phyloP scores from a whole-genome alignment of 2,797 vertebrate genomes.

The Cuniculus paca region DNA sequence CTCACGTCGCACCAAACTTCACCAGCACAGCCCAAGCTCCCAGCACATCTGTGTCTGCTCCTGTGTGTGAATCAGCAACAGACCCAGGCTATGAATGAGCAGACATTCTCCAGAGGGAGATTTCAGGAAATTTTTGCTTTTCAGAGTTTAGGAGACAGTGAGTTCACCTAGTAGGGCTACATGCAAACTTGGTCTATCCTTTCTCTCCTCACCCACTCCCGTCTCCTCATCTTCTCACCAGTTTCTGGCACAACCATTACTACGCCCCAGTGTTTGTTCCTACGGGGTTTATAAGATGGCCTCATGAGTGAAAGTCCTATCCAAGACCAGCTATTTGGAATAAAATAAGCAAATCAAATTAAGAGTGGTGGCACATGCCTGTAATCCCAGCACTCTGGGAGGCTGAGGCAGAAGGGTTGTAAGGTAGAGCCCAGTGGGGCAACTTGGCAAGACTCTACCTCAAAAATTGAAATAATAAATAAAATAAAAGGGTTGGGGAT shows the following conservation, averaged over 20 bases:
- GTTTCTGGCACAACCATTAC: background rate
- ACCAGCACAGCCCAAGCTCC: background rate
- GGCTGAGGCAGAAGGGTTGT: background rate
- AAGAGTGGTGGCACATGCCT: background rate
- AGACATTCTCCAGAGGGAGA: background rate
- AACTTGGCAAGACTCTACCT: background rate
- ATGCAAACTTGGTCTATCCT: background rate
- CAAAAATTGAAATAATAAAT: background rate
- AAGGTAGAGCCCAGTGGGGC: background rate
- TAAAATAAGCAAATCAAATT: slow-evolving; percentile 33
- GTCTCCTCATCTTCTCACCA: background rate
- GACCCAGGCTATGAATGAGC: background rate
- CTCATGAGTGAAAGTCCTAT: slow-evolving; percentile 19
- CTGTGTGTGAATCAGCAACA: background rate
- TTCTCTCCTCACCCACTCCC: background rate
- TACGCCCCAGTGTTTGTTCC: background rate
- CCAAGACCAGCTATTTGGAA: background rate
- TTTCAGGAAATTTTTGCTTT: background rate
- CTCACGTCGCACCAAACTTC: rapidly evolving
- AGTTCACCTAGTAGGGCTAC: background rate
- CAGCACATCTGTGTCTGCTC: background rate
- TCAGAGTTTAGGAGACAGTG: background rate
- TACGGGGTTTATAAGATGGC: background rate
- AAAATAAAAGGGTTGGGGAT: background rate
- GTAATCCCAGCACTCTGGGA: background rate